A percentile compares a stretch with the other conserved stretches of the same genome.
Conservation (phyloP, 2,113 vertebrate species). For the Cinclus cinclus region DNA sequence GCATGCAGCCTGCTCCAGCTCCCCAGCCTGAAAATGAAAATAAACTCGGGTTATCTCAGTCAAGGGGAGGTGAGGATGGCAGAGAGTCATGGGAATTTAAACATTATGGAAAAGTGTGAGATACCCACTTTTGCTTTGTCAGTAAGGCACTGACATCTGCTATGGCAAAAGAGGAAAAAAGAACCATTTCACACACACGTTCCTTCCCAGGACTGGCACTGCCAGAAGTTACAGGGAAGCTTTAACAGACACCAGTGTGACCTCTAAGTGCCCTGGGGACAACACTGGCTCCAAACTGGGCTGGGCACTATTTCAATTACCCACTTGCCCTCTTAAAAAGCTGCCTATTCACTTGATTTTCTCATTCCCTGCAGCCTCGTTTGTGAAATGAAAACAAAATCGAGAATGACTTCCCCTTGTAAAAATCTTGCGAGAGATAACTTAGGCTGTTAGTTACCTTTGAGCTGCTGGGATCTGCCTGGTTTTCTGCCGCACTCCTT, state of each 20-base stretch:
- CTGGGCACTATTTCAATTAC: not conserved
- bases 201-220: not conserved
- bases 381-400: not conserved
- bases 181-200: not conserved
- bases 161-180: not conserved
- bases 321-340: rapidly evolving
- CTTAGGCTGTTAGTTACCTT: not conserved
- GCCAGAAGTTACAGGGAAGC: not conserved
- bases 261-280: not conserved
- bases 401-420: not conserved
- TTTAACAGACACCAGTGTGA: not conserved
- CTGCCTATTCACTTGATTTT: not conserved
- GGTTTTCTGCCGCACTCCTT: not conserved
- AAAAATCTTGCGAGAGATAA: not conserved
- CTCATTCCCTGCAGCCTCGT: not conserved
- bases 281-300: not conserved
- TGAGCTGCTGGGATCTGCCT: not conserved
- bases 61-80: rapidly evolving
- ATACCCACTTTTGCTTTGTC: not conserved
- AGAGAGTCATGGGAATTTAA: not conserved
- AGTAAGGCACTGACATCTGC: not conserved
- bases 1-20: not conserved
- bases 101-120: not conserved
- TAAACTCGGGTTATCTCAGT: rapidly evolving
- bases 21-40: not conserved